Percentiles rank a stretch among this genome's conserved stretches.
Evolutionary conservation across 2,888 invertebrate species (phyloP).

Genomic region (Cancer borealis): DNA sequence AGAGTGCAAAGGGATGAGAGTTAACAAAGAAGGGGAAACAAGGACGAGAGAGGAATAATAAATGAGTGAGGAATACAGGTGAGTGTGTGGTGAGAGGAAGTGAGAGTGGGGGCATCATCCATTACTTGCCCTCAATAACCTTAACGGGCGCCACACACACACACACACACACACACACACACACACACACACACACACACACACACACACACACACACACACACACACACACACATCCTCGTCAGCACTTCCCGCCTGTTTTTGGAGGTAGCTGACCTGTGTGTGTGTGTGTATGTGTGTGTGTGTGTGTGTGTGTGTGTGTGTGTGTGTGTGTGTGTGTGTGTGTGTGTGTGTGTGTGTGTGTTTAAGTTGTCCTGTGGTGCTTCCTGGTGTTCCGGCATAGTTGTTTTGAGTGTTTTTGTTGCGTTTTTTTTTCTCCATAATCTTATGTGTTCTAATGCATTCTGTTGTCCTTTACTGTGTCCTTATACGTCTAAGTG

Average conservation of each 20-base stretch:
- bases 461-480: no score
- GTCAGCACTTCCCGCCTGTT: background rate
- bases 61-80: background rate
- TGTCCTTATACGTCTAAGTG: no score
- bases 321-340: background rate
- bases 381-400: no score
- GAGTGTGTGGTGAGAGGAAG: background rate
- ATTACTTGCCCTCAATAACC: constrained; percentile 25
- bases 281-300: constrained; percentile 33
- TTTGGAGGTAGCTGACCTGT: background rate
- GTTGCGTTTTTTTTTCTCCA: no score
- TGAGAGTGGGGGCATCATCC: background rate
- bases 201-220: background rate
- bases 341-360: no score
- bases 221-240: background rate
- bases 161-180: background rate
- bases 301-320: constrained; percentile 42
- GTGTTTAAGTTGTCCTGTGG: no score
- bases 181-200: background rate
- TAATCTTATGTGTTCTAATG: no score
- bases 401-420: no score
- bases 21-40: background rate
- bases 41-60: background rate
- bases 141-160: constrained; percentile 1
- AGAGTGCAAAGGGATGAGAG: background rate